These are phyloP conservation scores for Ips nitidus DNA, from an alignment of 1,140 invertebrate species.

Conservation along the genomic window DNA sequence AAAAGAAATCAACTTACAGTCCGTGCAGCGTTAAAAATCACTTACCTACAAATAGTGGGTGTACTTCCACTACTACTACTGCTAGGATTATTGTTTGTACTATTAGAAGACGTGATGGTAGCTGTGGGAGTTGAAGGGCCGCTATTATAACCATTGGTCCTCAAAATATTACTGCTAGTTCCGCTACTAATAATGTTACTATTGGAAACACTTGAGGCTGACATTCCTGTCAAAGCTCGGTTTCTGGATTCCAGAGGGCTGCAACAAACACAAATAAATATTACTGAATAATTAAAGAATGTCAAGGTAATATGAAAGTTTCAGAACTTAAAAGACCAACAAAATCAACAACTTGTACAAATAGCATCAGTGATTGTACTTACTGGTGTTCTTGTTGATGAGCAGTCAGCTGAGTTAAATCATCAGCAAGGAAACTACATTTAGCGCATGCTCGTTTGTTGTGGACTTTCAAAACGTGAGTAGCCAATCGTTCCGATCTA, in stretches of 20 bases:
- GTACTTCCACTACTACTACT: conserved; percentile 24
- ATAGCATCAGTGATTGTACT: conserved; percentile 46
- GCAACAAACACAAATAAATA: conserved; percentile 31
- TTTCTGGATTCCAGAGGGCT: conserved; percentile 51
- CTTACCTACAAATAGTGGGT: conserved; percentile 14
- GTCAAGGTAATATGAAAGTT: too few species aligned
- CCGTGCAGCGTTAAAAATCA: neutral
- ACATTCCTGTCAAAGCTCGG: conserved; percentile 32
- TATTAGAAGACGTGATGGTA: conserved; percentile 31
- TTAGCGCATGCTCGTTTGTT: conserved; percentile 86
- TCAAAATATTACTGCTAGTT: conserved; percentile 38
- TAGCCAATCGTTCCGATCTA: conserved; percentile 79
- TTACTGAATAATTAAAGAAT: neutral
- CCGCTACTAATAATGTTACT: conserved; percentile 2
- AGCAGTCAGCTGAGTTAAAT: conserved; percentile 70
- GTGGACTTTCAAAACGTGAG: conserved; percentile 87
- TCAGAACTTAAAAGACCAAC: too few species aligned
- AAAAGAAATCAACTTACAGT: neutral
- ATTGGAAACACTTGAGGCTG: conserved; percentile 3
- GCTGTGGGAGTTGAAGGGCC: conserved; percentile 25
- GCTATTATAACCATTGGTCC: conserved; percentile 41
- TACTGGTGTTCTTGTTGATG: conserved; percentile 73
- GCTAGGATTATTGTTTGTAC: conserved; percentile 18
- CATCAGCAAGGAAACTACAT: conserved; percentile 82
- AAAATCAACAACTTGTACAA: too few species aligned